A percentile compares a stretch with the other conserved stretches of the same genome.
Evolutionary conservation across 2,888 invertebrate genomes (phyloP).

Genomic region (Trichogramma evanescens): DNA sequence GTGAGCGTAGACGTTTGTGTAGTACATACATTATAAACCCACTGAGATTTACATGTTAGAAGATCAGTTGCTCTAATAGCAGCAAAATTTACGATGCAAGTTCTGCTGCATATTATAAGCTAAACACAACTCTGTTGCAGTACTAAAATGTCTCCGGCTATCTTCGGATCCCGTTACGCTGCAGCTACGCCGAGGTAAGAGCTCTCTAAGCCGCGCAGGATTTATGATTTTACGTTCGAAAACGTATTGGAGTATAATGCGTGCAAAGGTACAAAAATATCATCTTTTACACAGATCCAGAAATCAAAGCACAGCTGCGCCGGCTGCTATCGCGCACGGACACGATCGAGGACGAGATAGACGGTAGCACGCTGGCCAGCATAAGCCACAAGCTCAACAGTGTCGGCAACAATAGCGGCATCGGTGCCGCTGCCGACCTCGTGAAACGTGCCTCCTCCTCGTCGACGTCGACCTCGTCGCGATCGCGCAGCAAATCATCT

Average conservation of each 20-base stretch:
- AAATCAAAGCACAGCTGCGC: slow-evolving; percentile 73
- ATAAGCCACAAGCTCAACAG: background rate
- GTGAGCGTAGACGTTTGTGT: no score
- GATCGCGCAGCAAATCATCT: slow-evolving; percentile 8
- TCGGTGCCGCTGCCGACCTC: background rate
- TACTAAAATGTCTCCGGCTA: slow-evolving; percentile 87
- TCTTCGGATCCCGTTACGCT: slow-evolving; percentile 85
- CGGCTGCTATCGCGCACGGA: slow-evolving; percentile 60
- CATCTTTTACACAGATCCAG: slow-evolving; percentile 63
- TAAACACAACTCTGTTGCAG: slow-evolving; percentile 55
- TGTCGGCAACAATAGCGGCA: background rate
- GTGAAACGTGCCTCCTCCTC: no score
- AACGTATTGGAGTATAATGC: no score
- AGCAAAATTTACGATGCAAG: no score
- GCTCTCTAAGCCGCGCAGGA: slow-evolving; percentile 9
- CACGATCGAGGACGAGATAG: slow-evolving; percentile 43
- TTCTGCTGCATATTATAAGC: no score
- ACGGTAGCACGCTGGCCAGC: slow-evolving; percentile 33
- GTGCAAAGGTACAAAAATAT: background rate
- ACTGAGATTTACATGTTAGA: no score
- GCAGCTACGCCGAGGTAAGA: slow-evolving; percentile 84
- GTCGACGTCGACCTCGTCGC: no score
- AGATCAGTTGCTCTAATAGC: no score
- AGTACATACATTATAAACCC: no score
- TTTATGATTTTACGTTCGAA: background rate